Percentiles rank a stretch among this genome's conserved stretches.
Evolutionary conservation across 2,888 invertebrate genomes (phyloP).

Genomic region (Muschampia plurimacula): DNA sequence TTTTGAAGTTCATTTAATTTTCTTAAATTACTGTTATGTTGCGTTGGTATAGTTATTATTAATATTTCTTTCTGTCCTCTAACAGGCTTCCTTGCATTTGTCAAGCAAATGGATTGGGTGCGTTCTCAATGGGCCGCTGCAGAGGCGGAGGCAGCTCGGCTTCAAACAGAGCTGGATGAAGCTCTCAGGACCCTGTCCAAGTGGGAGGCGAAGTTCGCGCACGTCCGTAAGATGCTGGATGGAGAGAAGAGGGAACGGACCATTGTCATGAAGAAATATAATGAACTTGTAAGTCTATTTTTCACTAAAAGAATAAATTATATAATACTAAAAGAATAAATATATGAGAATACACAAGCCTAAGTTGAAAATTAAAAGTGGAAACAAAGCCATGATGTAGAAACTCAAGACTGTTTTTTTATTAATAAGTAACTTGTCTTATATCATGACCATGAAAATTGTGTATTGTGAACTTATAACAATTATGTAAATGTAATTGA

Average conservation of each 20-base stretch:
- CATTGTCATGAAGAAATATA: slow-evolving; percentile 89
- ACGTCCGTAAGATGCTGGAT: slow-evolving; percentile 92
- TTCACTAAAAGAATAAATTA: neutral
- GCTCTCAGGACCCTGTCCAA: slow-evolving; percentile 90
- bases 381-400: too few relatives aligned
- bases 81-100: slow-evolving; percentile 90
- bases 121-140: slow-evolving; percentile 89
- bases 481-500: too few relatives aligned
- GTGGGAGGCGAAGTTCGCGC: slow-evolving; percentile 92
- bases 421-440: too few relatives aligned
- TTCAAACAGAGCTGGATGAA: slow-evolving; percentile 89
- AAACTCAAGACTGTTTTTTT: too few relatives aligned
- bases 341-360: too few relatives aligned
- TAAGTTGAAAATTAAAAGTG: too few relatives aligned
- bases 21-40: too few relatives aligned
- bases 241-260: slow-evolving; percentile 90
- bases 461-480: too few relatives aligned
- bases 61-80: neutral
- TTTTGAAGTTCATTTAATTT: too few relatives aligned
- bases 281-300: slow-evolving; percentile 85
- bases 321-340: too few relatives aligned
- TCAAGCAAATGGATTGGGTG: slow-evolving; percentile 90
- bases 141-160: slow-evolving; percentile 89
- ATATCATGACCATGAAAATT: too few relatives aligned
- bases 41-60: neutral